Conservation (phyloP, 2,113 vertebrate species). For the Oreochromis spilurus region DNA sequence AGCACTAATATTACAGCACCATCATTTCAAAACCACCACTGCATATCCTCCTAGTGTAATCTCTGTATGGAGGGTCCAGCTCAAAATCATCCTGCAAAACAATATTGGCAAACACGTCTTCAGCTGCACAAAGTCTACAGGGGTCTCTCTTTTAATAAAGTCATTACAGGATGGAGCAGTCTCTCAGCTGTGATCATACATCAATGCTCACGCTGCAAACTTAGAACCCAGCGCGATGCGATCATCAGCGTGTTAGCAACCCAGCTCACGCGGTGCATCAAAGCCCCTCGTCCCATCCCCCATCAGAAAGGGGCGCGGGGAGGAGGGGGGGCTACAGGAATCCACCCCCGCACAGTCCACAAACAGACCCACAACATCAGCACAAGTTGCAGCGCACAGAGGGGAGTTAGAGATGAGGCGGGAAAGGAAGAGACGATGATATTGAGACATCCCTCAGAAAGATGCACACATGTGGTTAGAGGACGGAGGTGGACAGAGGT, state of each 20-base stretch:
- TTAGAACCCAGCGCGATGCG: conserved; percentile 12
- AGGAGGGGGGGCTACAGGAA: conserved; percentile 10
- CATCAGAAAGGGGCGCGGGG: background rate
- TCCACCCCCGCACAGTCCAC: conserved; percentile 40
- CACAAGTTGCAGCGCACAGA: conserved; percentile 22
- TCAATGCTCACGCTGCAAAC: conserved; percentile 36
- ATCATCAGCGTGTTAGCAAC: conserved; percentile 51
- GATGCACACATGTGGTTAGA: background rate
- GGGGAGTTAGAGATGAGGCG: background rate
- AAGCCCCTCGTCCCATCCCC: conserved; percentile 48
- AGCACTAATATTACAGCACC: background rate
- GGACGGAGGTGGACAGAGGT: background rate
- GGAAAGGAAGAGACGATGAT: background rate
- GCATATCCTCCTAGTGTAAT: conserved; percentile 61
- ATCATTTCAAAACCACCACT: background rate
- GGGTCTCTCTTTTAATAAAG: background rate
- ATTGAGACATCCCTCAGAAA: background rate
- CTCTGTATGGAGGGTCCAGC: conserved; percentile 46
- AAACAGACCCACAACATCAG: conserved; percentile 37
- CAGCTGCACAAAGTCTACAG: background rate
- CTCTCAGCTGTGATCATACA: conserved; percentile 21
- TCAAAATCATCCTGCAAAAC: conserved; percentile 58
- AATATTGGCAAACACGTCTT: conserved; percentile 36
- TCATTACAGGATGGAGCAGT: conserved; percentile 8
- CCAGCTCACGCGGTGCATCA: conserved; percentile 51